These are phyloP conservation scores for Microcebus tavaratra DNA, from an alignment of 2,113 vertebrate genomes.

Conservation along the genomic window DNA sequence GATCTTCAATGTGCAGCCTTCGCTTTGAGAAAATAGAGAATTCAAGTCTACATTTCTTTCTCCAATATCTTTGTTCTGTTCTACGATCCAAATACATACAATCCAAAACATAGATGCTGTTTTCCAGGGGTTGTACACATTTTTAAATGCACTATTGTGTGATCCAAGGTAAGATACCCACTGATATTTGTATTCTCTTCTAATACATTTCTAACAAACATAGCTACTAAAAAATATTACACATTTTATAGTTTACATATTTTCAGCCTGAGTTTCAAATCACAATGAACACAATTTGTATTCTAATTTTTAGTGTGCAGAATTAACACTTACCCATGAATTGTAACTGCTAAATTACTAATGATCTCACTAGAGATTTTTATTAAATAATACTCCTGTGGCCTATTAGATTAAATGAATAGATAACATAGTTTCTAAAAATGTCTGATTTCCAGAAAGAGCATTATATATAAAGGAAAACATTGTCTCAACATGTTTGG, in stretches of 20 bases:
- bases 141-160: not conserved
- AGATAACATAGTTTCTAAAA: slow-evolving; percentile 34
- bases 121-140: not conserved
- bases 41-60: not conserved
- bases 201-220: not conserved
- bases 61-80: not conserved
- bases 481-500: not conserved
- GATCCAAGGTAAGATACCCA: not conserved
- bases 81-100: not conserved
- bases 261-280: not conserved
- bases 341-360: slow-evolving; percentile 39
- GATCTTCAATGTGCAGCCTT: not conserved
- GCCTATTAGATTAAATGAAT: slow-evolving; percentile 36
- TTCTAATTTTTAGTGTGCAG: not conserved
- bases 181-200: not conserved
- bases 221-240: not conserved
- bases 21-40: not conserved
- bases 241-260: not conserved
- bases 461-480: slow-evolving; percentile 36
- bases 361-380: slow-evolving; percentile 1
- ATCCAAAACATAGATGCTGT: not conserved
- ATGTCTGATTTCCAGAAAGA: slow-evolving; percentile 31
- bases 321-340: slow-evolving; percentile 38
- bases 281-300: not conserved
- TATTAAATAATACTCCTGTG: not conserved